Percentiles rank a stretch among this genome's conserved stretches.
These are phyloP conservation scores for Loriculus beryllinus DNA, from an alignment of 2,797 vertebrate genomes.

Conservation along the genomic window DNA sequence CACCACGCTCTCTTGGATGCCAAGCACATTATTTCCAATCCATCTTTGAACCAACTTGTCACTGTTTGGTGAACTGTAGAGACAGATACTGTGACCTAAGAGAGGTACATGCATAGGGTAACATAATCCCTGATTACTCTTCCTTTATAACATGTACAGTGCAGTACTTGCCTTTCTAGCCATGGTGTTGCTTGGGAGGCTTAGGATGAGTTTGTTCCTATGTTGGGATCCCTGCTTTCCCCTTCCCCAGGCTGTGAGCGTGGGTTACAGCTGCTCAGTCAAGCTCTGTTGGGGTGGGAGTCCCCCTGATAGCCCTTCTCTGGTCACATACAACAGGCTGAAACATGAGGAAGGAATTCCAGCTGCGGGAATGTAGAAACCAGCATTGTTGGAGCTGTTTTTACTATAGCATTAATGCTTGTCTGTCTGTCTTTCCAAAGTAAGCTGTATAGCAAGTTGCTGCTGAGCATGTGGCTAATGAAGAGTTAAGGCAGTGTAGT, in stretches of 20 bases:
- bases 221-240: background rate
- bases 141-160: background rate
- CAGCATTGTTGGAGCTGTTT: fast-evolving
- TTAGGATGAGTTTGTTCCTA: background rate
- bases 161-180: background rate
- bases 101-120: background rate
- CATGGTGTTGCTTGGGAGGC: background rate
- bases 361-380: fast-evolving
- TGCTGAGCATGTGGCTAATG: background rate
- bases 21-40: background rate
- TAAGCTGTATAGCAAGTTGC: background rate
- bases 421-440: background rate
- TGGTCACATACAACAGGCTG: background rate
- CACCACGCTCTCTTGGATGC: background rate
- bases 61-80: background rate
- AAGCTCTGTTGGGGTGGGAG: background rate
- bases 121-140: background rate
- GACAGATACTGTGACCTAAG: background rate
- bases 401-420: fast-evolving
- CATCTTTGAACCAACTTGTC: background rate
- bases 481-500: slow-evolving; percentile 8
- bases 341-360: background rate
- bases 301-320: background rate
- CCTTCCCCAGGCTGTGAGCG: background rate
- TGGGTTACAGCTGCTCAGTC: background rate